These are phyloP conservation scores for Zaprionus ghesquierei DNA, from an alignment of 1,140 invertebrate species.

Conservation along the genomic window DNA sequence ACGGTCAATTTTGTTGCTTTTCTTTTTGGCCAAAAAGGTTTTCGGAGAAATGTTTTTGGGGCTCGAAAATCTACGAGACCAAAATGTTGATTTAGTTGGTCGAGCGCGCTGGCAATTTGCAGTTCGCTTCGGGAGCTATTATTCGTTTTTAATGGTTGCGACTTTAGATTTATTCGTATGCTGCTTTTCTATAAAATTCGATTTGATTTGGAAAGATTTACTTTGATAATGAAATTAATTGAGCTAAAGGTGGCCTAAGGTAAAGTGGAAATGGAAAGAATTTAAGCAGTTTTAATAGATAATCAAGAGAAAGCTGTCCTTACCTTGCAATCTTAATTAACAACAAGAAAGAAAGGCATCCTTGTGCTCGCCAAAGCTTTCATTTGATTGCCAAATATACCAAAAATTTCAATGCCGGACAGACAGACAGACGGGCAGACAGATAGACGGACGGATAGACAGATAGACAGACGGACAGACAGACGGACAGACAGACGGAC, in stretches of 20 bases:
- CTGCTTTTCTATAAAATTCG: background rate
- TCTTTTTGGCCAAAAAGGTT: constrained; percentile 3
- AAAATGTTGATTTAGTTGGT: constrained; percentile 1
- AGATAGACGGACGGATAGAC: too few species aligned
- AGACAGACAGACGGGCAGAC: too few species aligned
- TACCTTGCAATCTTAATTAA: background rate
- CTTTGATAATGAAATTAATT: background rate
- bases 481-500: too few species aligned
- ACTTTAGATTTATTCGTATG: background rate
- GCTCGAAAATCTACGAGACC: constrained; percentile 1
- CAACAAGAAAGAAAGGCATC: too few species aligned
- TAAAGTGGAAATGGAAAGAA: background rate
- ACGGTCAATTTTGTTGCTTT: constrained; percentile 20
- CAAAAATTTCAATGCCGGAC: too few species aligned
- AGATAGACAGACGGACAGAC: too few species aligned
- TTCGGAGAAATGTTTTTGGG: background rate
- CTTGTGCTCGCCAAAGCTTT: too few species aligned
- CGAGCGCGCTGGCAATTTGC: background rate
- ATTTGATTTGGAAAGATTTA: background rate
- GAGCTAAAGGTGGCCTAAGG: background rate
- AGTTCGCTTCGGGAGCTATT: background rate
- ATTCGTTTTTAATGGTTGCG: constrained; percentile 7
- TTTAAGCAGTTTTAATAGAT: too few species aligned
- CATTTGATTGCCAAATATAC: too few species aligned
- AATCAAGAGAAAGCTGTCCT: background rate